A percentile compares a stretch with the other conserved stretches of the same genome.
phyloP scores from a whole-genome alignment of 1,140 invertebrate genomes.

The Drosophila subpulchrella region DNA sequence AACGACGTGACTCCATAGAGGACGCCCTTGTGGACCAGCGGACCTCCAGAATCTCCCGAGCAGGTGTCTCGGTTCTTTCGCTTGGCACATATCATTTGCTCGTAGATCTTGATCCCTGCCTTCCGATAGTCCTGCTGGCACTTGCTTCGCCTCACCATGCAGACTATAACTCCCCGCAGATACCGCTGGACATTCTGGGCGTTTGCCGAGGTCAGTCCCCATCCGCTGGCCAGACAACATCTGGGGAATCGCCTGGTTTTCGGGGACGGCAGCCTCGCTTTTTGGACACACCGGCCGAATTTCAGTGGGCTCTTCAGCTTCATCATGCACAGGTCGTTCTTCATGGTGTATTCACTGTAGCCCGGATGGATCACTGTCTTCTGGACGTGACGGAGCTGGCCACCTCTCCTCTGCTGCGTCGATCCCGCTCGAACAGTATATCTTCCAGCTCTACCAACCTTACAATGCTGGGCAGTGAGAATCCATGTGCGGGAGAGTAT shows the following conservation, averaged over 20 bases:
- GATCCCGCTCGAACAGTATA: slow-evolving; percentile 56
- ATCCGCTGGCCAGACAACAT: slow-evolving; percentile 53
- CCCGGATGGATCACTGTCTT: slow-evolving; percentile 30
- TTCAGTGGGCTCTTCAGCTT: slow-evolving; percentile 40
- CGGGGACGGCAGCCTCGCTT: slow-evolving; percentile 25
- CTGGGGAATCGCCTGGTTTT: slow-evolving; percentile 7
- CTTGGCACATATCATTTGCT: slow-evolving; percentile 52
- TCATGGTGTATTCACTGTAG: slow-evolving; percentile 44
- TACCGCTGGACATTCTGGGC: slow-evolving; percentile 44
- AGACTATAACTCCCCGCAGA: slow-evolving; percentile 31
- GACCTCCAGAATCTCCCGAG: slow-evolving; percentile 67
- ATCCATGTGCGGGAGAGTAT: slow-evolving; percentile 64
- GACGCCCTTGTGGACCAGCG: slow-evolving; percentile 13
- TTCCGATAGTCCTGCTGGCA: slow-evolving; percentile 23
- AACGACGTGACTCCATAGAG: slow-evolving; percentile 61
- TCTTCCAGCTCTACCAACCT: background rate
- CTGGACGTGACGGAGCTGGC: slow-evolving; percentile 35
- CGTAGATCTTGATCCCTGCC: slow-evolving; percentile 42
- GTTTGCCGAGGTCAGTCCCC: slow-evolving; percentile 39
- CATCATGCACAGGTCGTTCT: slow-evolving; percentile 63
- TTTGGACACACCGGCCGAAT: slow-evolving; percentile 17
- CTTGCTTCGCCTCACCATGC: background rate
- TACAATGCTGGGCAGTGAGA: slow-evolving; percentile 87
- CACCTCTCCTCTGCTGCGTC: slow-evolving; percentile 39
- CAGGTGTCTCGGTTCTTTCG: slow-evolving; percentile 55